Evolutionary conservation across 2,888 invertebrate species (phyloP).

Genomic region (Parnassius apollo): DNA sequence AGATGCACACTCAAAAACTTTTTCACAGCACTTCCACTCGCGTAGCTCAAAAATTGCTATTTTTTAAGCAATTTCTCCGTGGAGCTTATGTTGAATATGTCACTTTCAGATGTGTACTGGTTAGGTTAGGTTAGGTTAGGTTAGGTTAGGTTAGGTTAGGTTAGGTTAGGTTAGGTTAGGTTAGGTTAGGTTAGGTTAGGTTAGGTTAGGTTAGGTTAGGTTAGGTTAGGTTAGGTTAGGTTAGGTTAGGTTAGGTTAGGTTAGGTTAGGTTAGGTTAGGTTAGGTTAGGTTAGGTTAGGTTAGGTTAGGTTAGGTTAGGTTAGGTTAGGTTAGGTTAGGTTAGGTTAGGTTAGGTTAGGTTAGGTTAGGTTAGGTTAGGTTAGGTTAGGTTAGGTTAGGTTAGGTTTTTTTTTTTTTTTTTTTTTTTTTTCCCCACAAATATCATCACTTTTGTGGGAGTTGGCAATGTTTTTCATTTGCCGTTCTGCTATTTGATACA

Average conservation of each 20-base stretch:
- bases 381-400: constrained; percentile 26
- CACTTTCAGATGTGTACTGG: too few relatives aligned
- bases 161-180: constrained; percentile 37
- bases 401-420: too few relatives aligned
- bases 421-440: too few relatives aligned
- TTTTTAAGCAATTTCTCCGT: too few relatives aligned
- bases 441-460: too few relatives aligned
- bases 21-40: too few relatives aligned
- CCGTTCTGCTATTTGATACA: too few relatives aligned
- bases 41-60: too few relatives aligned
- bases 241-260: constrained; percentile 35
- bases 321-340: constrained; percentile 39
- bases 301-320: constrained; percentile 39
- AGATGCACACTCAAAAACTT: too few relatives aligned
- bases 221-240: constrained; percentile 27
- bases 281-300: constrained; percentile 30
- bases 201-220: constrained; percentile 24
- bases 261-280: constrained; percentile 16
- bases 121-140: constrained; percentile 37
- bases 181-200: constrained; percentile 37
- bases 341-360: constrained; percentile 34
- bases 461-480: too few relatives aligned
- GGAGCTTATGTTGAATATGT: too few relatives aligned
- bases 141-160: constrained; percentile 34
- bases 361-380: constrained; percentile 27